Evolutionary conservation across 2,888 invertebrate species (phyloP).

Genomic region (Listrodromus nycthemerus): DNA sequence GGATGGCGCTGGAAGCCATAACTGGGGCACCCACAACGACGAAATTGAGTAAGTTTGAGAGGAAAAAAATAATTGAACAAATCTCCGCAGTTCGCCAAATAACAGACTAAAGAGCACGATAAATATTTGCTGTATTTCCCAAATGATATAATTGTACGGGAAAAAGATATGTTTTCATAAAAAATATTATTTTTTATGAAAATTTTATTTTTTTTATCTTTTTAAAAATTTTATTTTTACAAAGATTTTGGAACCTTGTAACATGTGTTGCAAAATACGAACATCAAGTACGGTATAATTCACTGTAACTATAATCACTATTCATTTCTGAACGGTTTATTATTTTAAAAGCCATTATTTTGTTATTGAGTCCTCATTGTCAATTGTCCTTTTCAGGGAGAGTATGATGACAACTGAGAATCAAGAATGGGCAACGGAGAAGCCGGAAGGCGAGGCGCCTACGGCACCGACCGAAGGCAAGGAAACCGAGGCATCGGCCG

Average conservation of each 20-base stretch:
- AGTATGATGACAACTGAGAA: conserved; percentile 81
- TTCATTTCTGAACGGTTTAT: no score
- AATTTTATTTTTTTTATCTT: no score
- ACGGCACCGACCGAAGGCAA: conserved; percentile 75
- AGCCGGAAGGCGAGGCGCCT: conserved; percentile 85
- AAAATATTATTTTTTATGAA: no score
- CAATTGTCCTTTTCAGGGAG: conserved; percentile 75
- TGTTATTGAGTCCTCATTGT: neutral
- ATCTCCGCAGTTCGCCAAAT: neutral
- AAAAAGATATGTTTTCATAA: no score
- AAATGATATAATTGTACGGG: neutral
- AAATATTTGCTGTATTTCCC: neutral
- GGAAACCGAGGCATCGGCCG: conserved; percentile 79
- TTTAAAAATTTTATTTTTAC: no score
- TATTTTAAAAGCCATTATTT: no score
- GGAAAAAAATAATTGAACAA: conserved; percentile 2
- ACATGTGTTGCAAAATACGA: no score
- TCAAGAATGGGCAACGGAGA: conserved; percentile 84
- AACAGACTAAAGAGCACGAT: neutral
- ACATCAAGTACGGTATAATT: no score
- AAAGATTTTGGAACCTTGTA: no score
- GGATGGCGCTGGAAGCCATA: conserved; percentile 97
- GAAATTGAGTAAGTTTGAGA: conserved; percentile 90
- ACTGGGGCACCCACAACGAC: conserved; percentile 98
- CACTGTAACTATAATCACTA: no score